Evolutionary conservation across 2,113 vertebrate genomes (phyloP), one percentile per base, ranked within the genome.

Genomic region (Phoenicopterus ruber): DNA sequence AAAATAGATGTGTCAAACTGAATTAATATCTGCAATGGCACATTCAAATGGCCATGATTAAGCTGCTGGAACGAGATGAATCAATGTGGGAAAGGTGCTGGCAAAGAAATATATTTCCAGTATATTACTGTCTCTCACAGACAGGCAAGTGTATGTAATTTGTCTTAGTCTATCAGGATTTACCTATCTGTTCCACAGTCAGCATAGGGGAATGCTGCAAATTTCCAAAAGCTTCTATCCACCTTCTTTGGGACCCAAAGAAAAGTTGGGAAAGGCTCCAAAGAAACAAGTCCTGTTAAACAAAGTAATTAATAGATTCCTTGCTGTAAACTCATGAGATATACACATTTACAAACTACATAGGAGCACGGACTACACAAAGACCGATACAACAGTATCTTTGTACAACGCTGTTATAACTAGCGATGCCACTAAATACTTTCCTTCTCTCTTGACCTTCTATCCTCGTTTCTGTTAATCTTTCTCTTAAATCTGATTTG

Each of bases 61-160:
- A 97, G 91, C 95, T 94, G 71, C 90, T 97, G 95, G 95, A 94
- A 96, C 6, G 4, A 97, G 95, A 97, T 97, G 82, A 97, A 91
- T 96, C 95, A 94, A 58, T 82, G 74, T 2, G 2, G 58, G 70
- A 96, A 95, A 97, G 95, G 94, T 97, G 89, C 79, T 96, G 93
- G 94, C 95, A 96, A 91, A 88, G 82, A 93, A 93, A 69, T 86
- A 58, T 90, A 93, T 91, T 97, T 95, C 87, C 86, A 95, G 63
- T 70, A 55, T 52, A 90, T 95, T 88, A 94, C 93, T 95, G 93
- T 93, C 91, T 96, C 82, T 93, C 86, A 81, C 42, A 94, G 86
- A 90, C 86, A 96, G 74, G 84, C 91, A 95, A 96, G 46, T 57
- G 62, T 74, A 90, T 36, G 82, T 57, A 66, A 96, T 95, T 88